Base-by-base conservation (phyloP, 2,113 vertebrate species). In the Cheirogaleus medius region DNA sequence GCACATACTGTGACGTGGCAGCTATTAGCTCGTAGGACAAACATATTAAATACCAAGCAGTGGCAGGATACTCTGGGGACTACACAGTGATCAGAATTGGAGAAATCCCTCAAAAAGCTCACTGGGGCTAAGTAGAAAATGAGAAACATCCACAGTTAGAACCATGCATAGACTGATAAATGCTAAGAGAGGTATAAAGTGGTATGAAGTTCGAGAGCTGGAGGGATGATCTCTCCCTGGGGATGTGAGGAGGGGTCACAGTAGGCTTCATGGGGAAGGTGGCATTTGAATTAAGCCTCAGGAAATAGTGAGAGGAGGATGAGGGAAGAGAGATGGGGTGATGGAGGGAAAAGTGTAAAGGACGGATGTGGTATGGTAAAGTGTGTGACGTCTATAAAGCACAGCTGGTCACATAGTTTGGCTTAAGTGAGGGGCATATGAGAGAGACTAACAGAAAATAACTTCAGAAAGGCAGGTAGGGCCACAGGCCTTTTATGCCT, bases 321-420 rank as follows among this genome's bases (percentile, higher is more conserved):
- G 39, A 29, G 21, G 64, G 77, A 69, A 13, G 14, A 0, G 12
- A 74, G 47, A 25, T 1, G 0, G 52, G 54, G 27, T 21, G 17
- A 21, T 3, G 39, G 47, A 49, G n/a, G 25, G 68, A 69, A 37
- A 34, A 64, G 49, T 8, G 2, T 68, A 6, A 84, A 83, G 44
- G 37, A 25, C 2, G 2, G 58, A 6, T 4, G 5, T 3, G 3
- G n/a, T 21, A 3, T 14, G 25, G 20, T 2, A 20, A 56, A 78
- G 56, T 6, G 0, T 13, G 25, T 20, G 15, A 10, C 0, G 6
- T 74, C 78, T 60, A 1, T 37, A 18, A 49, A 37, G 39, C 29
- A 34, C 1, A 13, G 49, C 14, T 0, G 10, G 44, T 39, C 10
- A 2, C 27, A 39, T 4, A 10, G 32, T 91, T 42, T 85, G 71